Conservation (phyloP, 2,888 invertebrate genomes). For the Thysanoteuthis rhombus region DNA sequence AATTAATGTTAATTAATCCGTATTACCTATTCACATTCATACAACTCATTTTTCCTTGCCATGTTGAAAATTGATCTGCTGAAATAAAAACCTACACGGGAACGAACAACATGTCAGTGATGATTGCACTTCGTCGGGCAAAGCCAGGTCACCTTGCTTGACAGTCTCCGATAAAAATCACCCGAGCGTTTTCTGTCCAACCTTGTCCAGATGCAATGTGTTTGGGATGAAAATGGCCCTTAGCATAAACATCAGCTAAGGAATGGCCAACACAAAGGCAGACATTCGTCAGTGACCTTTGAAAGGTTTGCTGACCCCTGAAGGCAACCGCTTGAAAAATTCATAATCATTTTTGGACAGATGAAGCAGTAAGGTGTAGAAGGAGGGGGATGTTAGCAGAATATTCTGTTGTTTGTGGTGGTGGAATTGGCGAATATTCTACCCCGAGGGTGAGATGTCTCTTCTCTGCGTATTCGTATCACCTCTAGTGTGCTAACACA, state of each 20-base stretch:
- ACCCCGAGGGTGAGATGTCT: neutral
- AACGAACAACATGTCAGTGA: neutral
- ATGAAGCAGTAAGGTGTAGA: neutral
- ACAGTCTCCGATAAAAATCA: neutral
- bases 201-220: neutral
- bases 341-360: neutral
- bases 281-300: neutral
- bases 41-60: neutral
- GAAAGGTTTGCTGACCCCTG: neutral
- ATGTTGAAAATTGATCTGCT: neutral
- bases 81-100: neutral
- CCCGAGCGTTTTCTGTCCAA: neutral
- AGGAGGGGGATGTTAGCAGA: neutral
- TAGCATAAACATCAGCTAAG: neutral
- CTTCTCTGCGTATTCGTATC: neutral
- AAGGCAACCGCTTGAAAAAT: constrained; percentile 12
- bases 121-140: neutral
- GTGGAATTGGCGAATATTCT: neutral
- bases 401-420: neutral
- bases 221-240: neutral
- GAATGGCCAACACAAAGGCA: neutral
- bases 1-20: too few species aligned
- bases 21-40: too few species aligned
- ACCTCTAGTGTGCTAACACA: neutral
- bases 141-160: neutral